These are phyloP conservation scores for Serrognathus titanus DNA, from an alignment of 2,888 invertebrate genomes.

Conservation along the genomic window DNA sequence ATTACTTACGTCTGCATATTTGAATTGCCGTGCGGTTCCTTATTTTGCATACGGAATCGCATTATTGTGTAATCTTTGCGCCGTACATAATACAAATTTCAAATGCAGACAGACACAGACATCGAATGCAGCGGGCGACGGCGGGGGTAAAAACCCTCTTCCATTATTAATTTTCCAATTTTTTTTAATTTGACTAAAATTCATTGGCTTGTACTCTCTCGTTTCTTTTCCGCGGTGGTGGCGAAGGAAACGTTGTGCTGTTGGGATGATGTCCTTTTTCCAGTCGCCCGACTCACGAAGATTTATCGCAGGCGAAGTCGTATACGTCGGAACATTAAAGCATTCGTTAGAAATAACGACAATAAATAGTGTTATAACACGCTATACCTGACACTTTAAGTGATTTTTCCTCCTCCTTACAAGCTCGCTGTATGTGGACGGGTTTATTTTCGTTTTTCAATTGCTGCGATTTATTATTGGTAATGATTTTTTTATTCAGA, in stretches of 20 bases:
- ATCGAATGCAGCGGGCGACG: background rate
- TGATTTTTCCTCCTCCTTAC: too few species aligned
- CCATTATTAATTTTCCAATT: background rate
- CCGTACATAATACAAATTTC: slow-evolving; percentile 1
- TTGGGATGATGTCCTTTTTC: background rate
- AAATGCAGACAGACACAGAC: background rate
- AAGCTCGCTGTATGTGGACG: too few species aligned
- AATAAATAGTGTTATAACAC: slow-evolving; percentile 9
- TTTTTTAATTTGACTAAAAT: too few species aligned
- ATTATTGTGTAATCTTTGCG: background rate
- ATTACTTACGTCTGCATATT: slow-evolving; percentile 4
- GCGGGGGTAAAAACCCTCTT: too few species aligned
- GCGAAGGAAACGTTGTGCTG: too few species aligned
- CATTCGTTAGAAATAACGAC: slow-evolving; percentile 11
- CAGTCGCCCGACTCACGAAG: slow-evolving; percentile 11
- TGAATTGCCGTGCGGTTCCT: slow-evolving; percentile 1
- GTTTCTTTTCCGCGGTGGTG: too few species aligned
- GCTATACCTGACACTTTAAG: background rate
- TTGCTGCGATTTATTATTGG: too few species aligned
- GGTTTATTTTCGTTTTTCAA: too few species aligned
- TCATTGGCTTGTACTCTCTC: too few species aligned
- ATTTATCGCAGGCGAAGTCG: slow-evolving; percentile 13
- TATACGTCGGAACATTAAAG: slow-evolving; percentile 13
- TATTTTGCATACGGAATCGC: slow-evolving; percentile 1
- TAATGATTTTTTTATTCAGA: too few species aligned